Evolutionary conservation across 2,888 invertebrate species (phyloP).

Genomic region (Nebria brevicollis): DNA sequence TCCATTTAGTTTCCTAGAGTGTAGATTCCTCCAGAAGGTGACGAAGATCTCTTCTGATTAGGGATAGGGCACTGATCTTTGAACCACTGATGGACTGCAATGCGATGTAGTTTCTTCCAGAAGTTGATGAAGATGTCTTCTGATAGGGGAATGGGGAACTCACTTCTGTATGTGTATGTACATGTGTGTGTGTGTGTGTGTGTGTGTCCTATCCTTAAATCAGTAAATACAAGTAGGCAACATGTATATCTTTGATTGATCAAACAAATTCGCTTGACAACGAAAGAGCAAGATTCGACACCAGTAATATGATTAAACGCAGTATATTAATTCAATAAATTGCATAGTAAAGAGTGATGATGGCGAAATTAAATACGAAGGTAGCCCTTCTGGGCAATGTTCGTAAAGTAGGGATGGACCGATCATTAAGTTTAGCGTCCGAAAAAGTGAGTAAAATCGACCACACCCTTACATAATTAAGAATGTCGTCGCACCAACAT

Average conservation of each 20-base stretch:
- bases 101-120: too few species aligned
- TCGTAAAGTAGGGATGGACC: conserved; percentile 36
- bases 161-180: too few species aligned
- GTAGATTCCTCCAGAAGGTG: too few species aligned
- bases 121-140: too few species aligned
- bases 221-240: too few species aligned
- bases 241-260: conserved; percentile 16
- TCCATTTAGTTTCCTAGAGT: too few species aligned
- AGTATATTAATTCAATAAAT: conserved; percentile 19
- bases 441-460: conserved; percentile 27
- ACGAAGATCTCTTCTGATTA: too few species aligned
- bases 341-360: conserved; percentile 23
- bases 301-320: not conserved
- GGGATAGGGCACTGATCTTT: too few species aligned
- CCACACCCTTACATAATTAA: not conserved
- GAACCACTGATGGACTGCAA: too few species aligned
- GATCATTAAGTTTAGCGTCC: conserved; percentile 36
- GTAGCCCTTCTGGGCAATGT: conserved; percentile 29
- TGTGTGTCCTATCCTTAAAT: too few species aligned
- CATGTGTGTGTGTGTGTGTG: too few species aligned
- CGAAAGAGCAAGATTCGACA: not conserved
- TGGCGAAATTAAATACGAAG: conserved; percentile 32
- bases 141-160: too few species aligned
- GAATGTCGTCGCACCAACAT: not conserved
- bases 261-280: conserved; percentile 38